Evolutionary conservation across 2,113 vertebrate genomes (phyloP), one percentile per base, ranked within the genome.

Genomic region (Perca fluviatilis): DNA sequence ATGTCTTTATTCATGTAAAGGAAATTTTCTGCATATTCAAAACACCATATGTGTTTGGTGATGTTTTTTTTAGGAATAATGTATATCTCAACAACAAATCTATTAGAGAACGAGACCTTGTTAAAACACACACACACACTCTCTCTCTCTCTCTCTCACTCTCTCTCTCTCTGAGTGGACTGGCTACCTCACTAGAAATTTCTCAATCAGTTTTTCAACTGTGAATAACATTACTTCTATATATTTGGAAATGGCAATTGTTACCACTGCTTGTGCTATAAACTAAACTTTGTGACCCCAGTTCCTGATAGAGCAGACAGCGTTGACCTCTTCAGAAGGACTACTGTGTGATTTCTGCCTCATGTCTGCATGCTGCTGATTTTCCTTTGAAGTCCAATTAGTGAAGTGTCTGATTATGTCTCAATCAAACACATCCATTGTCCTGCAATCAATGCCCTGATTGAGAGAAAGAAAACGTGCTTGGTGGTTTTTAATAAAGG

Each of bases 361-460:
- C 69, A 23, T 61, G 70, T 74, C 65, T 83, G 64, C 68, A 70
- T 33, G 78, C 71, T 30, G 73, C 82, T 89, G 90, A 92, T 92
- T 91, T 90, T 88, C 78, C 49, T 86, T 83, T 86, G 57, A 90
- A 77, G 88, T 82, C 51, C 43, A 92, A 92, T 93, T 86, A 92
- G 74, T 79, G 85, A 89, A 87, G 86, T 80, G 88, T 92, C 83
- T 94, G 88, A 92, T 91, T 91, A 87, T 78, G 72, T 90, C 87
- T 87, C 88, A 91, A 84, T 93, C 92, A 89, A 85, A 90, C 84
- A 79, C 90, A 80, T 86, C 85, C 77, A 82, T 90, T 93, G 91
- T 91, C 81, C 90, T 89, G 77, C 90, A 94, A 93, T 94, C 93
- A 94, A 74, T 78, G 82, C 40, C 57, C 79, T 94, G 93, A 94